Conservation (phyloP, 2,797 vertebrate genomes). For the Florisuga fusca region DNA sequence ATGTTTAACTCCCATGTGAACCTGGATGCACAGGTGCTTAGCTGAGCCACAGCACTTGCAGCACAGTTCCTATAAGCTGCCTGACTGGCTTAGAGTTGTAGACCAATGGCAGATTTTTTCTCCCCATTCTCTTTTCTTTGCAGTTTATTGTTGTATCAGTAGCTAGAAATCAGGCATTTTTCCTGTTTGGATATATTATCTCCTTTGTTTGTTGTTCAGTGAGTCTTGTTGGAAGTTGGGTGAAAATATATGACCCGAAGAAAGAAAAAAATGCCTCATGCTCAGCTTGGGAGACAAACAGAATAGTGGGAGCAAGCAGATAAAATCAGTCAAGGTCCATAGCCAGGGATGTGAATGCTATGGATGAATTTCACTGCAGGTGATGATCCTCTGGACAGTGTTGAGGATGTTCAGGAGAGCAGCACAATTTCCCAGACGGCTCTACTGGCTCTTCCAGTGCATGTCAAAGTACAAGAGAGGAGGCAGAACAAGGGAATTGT, state of each 20-base stretch:
- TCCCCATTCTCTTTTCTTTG: background rate
- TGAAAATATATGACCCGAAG: background rate
- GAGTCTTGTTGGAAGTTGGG: background rate
- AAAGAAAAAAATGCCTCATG: background rate
- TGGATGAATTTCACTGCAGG: background rate
- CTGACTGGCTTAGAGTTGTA: background rate
- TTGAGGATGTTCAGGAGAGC: background rate
- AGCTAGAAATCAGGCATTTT: background rate
- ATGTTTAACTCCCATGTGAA: background rate
- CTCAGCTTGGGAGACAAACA: background rate
- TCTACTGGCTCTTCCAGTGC: background rate
- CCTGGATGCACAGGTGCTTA: rapidly evolving
- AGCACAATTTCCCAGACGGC: background rate
- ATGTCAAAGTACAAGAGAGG: rapidly evolving
- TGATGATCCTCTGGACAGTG: background rate
- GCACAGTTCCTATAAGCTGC: background rate
- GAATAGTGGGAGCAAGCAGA: background rate
- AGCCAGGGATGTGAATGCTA: background rate
- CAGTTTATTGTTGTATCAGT: background rate
- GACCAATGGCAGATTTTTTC: background rate
- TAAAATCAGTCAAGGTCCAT: background rate
- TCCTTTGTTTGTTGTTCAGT: background rate
- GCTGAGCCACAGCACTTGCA: background rate
- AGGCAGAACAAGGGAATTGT: background rate
- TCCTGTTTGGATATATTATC: background rate